phyloP scores from a whole-genome alignment of 2,888 invertebrate genomes.

The Exephanes ischioxanthus region DNA sequence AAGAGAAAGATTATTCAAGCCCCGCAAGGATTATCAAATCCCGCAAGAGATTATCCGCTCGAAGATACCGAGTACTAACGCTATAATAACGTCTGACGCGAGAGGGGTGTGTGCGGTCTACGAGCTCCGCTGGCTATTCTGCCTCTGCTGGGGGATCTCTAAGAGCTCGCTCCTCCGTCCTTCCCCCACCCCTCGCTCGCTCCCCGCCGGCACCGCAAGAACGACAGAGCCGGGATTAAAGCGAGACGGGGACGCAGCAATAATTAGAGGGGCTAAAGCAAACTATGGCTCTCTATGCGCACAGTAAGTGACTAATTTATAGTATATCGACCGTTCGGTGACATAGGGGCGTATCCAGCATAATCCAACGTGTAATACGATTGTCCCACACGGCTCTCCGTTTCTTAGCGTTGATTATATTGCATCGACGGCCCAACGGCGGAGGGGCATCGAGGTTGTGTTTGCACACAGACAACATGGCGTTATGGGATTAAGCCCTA shows the following conservation, averaged over 20 bases:
- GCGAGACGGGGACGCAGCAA: constrained; percentile 1
- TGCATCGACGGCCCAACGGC: too few relatives aligned
- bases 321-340: background rate
- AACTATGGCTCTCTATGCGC: constrained; percentile 7
- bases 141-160: background rate
- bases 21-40: constrained; percentile 42
- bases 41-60: constrained; percentile 31
- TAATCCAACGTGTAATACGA: too few relatives aligned
- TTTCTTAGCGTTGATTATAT: too few relatives aligned
- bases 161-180: background rate
- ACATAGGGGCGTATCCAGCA: too few relatives aligned
- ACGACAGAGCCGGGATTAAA: constrained; percentile 13
- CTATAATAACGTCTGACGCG: constrained; percentile 11
- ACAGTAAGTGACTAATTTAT: background rate
- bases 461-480: too few relatives aligned
- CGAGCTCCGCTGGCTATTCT: background rate
- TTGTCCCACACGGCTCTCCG: too few relatives aligned
- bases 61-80: constrained; percentile 40
- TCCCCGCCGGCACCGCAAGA: background rate
- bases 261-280: constrained; percentile 25
- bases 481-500: too few relatives aligned
- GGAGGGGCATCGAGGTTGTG: too few relatives aligned
- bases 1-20: constrained; percentile 39
- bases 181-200: background rate
- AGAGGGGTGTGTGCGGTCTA: constrained; percentile 7